Base-by-base conservation (phyloP, 2,113 vertebrate genomes). In the Chaetodon auriga region DNA sequence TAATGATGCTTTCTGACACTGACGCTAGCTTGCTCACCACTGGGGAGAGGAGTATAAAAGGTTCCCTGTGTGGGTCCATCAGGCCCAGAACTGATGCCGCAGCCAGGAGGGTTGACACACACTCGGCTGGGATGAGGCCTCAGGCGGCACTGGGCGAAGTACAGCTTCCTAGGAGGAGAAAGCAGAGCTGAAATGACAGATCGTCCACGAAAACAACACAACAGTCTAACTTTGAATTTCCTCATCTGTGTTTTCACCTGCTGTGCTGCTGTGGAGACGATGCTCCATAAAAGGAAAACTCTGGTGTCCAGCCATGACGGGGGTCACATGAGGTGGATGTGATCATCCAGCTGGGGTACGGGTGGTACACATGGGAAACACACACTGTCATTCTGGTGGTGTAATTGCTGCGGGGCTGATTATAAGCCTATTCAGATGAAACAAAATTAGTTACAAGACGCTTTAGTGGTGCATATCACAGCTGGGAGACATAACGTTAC, bases 361-460 rank as follows among this genome's bases (percentile, higher is more conserved):
- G 97, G 71, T 88, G 94, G 95, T 97, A 98, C 93, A 96, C 96
- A 95, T 94, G 97, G 94, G 97, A 98, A 94, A 97, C 96, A 94
- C 98, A 99, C 96, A 97, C 98, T 75, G 96, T 98, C 96, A 99
- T 96, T 96, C 96, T 97, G 94, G 91, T 95, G 94, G 96, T 98
- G 97, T 97, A 99, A 96, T 99, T 99, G 95, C 96, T 96, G 92
- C 95, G 95, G 95, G 97, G 96, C 94, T 95, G 95, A 95, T 93
- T 96, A 96, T 98, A 98, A 82, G 97, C 97, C 98, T 99, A 93
- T 88, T 84, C 19, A 79, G 69, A 89, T 76, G 48, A 91, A 85
- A 84, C 65, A 76, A 83, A 53, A 90, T 84, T 71, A 87, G 79
- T 80, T 69, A 65, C 78, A 77, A 80, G 45, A 60, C 10, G 36